Evolutionary conservation across 2,113 vertebrate species (phyloP).

Genomic region (Ceratotherium simum): DNA sequence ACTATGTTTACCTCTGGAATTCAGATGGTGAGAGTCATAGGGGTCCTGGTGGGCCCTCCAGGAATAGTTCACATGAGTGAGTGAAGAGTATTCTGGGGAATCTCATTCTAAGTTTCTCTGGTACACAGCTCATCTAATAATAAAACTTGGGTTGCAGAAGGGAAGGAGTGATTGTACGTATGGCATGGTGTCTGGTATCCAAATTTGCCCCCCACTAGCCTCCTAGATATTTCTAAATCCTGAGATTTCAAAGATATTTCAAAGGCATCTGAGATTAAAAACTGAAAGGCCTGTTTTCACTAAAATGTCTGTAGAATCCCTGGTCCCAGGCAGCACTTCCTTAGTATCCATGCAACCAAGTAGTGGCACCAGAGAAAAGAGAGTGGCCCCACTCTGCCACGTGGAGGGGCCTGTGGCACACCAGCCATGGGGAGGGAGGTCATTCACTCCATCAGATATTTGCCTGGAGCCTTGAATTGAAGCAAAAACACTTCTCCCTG

Average conservation of each 20-base stretch:
- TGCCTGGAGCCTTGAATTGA: neutral
- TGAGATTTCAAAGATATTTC: neutral
- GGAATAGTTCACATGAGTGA: neutral
- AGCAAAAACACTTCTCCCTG: neutral
- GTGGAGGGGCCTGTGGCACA: fast-evolving
- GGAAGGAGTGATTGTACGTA: neutral
- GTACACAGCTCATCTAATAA: neutral
- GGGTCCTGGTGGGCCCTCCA: neutral
- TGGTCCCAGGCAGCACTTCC: neutral
- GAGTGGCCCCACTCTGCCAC: no score
- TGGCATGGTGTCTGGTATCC: neutral
- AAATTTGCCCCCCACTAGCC: neutral
- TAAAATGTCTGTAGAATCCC: neutral
- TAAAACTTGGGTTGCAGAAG: neutral
- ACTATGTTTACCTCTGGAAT: neutral
- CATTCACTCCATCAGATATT: neutral
- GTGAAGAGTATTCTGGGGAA: neutral
- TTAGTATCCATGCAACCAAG: neutral
- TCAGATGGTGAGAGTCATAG: neutral
- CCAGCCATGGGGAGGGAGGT: neutral
- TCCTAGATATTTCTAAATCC: neutral
- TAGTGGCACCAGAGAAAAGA: neutral
- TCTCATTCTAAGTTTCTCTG: neutral
- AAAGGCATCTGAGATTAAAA: slow-evolving; percentile 6
- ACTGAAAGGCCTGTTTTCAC: neutral